Conservation (phyloP, 2,797 vertebrate species). For the Malacoraja senta region DNA sequence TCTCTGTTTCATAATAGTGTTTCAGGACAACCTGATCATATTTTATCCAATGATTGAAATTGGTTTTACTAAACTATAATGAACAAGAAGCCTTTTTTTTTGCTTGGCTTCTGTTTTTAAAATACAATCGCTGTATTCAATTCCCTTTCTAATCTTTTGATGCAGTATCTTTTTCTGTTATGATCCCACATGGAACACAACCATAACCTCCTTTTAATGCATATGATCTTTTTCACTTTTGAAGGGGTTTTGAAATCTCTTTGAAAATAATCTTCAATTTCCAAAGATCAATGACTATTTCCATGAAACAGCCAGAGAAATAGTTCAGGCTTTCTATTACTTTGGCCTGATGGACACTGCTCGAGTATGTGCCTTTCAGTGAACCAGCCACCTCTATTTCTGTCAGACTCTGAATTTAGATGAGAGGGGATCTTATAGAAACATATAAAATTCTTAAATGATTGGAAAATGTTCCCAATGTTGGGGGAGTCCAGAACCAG, state of each 20-base stretch:
- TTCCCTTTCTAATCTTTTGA: not conserved
- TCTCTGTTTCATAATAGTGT: not conserved
- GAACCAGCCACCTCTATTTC: not conserved
- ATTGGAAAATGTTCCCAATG: too few relatives aligned
- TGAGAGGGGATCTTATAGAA: too few relatives aligned
- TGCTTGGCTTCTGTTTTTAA: not conserved
- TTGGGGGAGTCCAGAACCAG: too few relatives aligned
- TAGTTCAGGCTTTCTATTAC: not conserved
- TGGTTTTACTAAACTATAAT: not conserved
- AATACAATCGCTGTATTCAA: not conserved
- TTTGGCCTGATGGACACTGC: not conserved
- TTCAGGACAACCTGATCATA: not conserved
- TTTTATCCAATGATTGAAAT: not conserved
- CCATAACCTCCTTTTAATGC: not conserved
- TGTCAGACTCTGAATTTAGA: too few relatives aligned
- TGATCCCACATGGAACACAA: not conserved
- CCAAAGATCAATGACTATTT: not conserved
- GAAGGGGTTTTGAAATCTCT: not conserved
- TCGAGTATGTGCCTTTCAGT: not conserved
- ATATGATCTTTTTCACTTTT: not conserved
- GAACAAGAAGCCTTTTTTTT: not conserved
- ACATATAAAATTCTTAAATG: too few relatives aligned
- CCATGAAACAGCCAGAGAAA: not conserved
- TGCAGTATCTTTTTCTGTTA: not conserved
- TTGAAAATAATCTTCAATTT: not conserved